Evolutionary conservation across 2,797 vertebrate species (phyloP).

Genomic region (Helarctos malayanus): DNA sequence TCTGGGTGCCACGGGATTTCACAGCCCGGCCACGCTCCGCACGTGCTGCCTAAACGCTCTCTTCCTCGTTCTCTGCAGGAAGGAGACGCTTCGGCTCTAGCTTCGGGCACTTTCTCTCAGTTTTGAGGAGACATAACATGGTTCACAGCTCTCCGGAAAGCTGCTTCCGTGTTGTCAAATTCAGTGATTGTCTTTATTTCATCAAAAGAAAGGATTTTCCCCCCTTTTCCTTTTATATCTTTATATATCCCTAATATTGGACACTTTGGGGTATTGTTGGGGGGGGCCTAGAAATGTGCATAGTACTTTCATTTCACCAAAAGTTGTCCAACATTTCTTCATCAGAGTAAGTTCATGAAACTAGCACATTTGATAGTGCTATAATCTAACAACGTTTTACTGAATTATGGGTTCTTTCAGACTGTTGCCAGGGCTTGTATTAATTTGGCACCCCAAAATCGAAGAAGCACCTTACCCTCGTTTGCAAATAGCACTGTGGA

Average conservation of each 20-base stretch:
- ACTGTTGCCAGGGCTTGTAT: neutral
- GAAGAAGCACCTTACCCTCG: neutral
- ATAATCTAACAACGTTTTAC: neutral
- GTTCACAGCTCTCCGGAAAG: neutral
- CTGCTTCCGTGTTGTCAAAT: neutral
- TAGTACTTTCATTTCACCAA: neutral
- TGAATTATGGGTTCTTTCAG: neutral
- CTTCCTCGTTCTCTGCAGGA: neutral
- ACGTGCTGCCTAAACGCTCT: neutral
- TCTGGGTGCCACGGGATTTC: neutral
- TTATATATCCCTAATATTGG: neutral
- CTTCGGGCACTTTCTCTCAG: neutral
- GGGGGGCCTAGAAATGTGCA: neutral
- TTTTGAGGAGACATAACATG: neutral
- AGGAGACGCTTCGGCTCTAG: neutral
- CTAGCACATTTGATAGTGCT: neutral
- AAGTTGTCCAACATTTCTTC: neutral
- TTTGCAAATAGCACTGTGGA: neutral
- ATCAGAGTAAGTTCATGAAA: neutral
- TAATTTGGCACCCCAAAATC: neutral
- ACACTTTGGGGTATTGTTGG: neutral
- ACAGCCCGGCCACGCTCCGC: neutral
- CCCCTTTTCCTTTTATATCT: neutral
- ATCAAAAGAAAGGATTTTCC: neutral
- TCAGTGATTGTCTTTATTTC: neutral